Conservation (phyloP, 30 jellyfish, hydroid and myxozoan genomes). For the Mastigias papua region DNA sequence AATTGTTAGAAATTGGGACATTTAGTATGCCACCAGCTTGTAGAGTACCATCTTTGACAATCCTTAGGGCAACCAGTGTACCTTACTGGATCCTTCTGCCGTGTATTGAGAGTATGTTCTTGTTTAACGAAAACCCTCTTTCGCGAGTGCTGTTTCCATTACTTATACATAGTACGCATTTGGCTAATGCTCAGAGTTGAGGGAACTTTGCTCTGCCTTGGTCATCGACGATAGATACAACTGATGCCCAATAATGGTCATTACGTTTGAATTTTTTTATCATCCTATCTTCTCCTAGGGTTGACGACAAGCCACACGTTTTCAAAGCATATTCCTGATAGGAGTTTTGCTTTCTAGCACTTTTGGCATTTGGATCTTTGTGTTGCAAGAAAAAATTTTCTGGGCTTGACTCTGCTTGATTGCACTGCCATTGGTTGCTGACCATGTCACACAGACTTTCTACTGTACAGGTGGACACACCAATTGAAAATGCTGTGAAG, state of each 20-base stretch:
- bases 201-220: constrained; percentile 21
- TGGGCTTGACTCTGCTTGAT: constrained; percentile 25
- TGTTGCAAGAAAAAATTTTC: neutral
- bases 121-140: constrained; percentile 50
- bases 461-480: neutral
- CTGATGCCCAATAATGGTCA: constrained; percentile 35
- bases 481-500: neutral
- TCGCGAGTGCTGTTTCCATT: constrained; percentile 73
- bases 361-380: constrained; percentile 14
- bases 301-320: neutral
- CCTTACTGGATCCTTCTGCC: constrained; percentile 38
- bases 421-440: neutral
- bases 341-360: neutral
- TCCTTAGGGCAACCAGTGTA: constrained; percentile 43
- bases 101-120: constrained; percentile 33
- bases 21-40: constrained; percentile 59
- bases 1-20: constrained; percentile 3
- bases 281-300: neutral
- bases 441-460: neutral
- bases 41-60: constrained; percentile 18
- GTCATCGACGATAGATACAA: constrained; percentile 50
- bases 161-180: constrained; percentile 33
- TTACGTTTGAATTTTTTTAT: neutral
- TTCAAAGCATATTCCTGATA: neutral
- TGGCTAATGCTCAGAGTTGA: constrained; percentile 38